A percentile compares a stretch with the other conserved stretches of the same genome.
Evolutionary conservation across 1,140 invertebrate genomes (phyloP).

Genomic region (Drosophila watanabei): DNA sequence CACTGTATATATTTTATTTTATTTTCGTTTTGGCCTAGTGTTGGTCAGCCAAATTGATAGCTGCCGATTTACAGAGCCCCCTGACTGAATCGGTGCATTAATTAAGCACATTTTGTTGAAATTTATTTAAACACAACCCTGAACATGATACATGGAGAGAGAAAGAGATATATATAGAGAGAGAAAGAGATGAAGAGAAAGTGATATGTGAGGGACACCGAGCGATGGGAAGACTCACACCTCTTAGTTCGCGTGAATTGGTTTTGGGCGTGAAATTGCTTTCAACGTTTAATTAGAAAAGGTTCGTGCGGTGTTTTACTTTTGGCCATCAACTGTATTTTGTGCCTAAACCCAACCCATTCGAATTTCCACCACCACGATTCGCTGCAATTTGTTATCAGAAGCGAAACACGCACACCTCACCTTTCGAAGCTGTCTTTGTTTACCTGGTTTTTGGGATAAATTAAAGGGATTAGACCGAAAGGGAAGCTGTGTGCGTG

Average conservation of each 20-base stretch:
- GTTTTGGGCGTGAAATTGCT: constrained; percentile 57
- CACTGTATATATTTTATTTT: constrained; percentile 6
- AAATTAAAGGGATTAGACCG: constrained; percentile 44
- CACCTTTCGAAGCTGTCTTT: constrained; percentile 39
- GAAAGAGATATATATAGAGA: not conserved
- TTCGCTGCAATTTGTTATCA: constrained; percentile 57
- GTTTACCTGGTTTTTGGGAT: constrained; percentile 29
- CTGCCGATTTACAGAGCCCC: constrained; percentile 58
- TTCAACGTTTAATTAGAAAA: constrained; percentile 72
- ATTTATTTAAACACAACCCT: constrained; percentile 68
- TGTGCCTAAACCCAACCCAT: constrained; percentile 16
- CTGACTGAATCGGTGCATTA: constrained; percentile 60
- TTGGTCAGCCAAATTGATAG: constrained; percentile 23
- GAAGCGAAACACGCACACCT: constrained; percentile 44
- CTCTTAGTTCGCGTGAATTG: constrained; percentile 30
- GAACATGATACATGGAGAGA: constrained; percentile 20
- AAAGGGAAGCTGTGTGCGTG: constrained; percentile 8
- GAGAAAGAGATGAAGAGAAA: not conserved
- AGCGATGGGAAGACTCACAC: not conserved
- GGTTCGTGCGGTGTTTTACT: constrained; percentile 58
- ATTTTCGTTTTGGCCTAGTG: not conserved
- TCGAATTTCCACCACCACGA: constrained; percentile 13
- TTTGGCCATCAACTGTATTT: constrained; percentile 45
- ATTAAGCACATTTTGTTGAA: constrained; percentile 75
- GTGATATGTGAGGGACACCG: not conserved